These are phyloP conservation scores for Seira ritae DNA, from an alignment of 2,888 invertebrate species.

Conservation along the genomic window DNA sequence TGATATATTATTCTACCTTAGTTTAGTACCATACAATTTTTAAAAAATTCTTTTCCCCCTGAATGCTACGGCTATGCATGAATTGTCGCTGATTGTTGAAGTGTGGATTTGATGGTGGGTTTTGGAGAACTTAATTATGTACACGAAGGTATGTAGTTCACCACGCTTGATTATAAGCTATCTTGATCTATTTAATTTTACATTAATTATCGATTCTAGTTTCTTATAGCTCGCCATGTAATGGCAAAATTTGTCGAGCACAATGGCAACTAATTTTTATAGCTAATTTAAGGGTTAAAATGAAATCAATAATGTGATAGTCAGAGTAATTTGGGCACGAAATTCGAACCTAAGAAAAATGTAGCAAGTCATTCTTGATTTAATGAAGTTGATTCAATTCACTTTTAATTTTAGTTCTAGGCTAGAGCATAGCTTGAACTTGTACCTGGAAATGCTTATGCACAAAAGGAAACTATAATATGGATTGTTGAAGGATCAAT, in stretches of 20 bases:
- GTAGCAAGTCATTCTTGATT: too few relatives aligned
- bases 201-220: background rate
- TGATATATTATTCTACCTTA: background rate
- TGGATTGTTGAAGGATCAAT: too few relatives aligned
- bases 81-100: slow-evolving; percentile 14
- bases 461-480: too few relatives aligned
- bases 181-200: background rate
- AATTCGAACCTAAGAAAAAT: too few relatives aligned
- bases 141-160: background rate
- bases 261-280: background rate
- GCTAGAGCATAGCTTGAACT: too few relatives aligned
- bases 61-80: background rate
- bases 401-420: too few relatives aligned
- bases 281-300: too few relatives aligned
- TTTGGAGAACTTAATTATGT: background rate
- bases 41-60: too few relatives aligned
- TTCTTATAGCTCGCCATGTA: background rate
- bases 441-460: too few relatives aligned
- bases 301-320: too few relatives aligned
- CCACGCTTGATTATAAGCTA: background rate
- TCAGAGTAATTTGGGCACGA: too few relatives aligned
- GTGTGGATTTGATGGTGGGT: background rate
- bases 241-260: background rate
- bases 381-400: too few relatives aligned
- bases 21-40: background rate